phyloP scores from a whole-genome alignment of 2,797 vertebrate species.

The Syndactyla subalaris region DNA sequence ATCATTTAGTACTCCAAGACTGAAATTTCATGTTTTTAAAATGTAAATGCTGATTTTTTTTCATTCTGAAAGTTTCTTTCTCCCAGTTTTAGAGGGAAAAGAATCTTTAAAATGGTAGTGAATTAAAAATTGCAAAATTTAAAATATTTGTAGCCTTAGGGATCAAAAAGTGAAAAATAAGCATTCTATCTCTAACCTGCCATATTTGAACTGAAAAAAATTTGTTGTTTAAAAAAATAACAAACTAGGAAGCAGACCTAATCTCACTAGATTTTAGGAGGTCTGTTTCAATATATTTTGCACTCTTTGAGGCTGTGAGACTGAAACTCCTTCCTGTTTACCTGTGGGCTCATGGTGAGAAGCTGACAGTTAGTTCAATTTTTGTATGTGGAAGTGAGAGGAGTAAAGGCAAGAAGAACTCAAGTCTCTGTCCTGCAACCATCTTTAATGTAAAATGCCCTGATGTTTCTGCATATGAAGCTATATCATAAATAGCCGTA shows the following conservation, averaged over 20 bases:
- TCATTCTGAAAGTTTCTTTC: background rate
- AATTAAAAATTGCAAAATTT: background rate
- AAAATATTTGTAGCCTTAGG: background rate
- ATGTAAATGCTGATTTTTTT: background rate
- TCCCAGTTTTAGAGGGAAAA: background rate
- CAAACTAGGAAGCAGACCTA: background rate
- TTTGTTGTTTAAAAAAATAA: background rate
- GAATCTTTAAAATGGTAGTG: background rate
- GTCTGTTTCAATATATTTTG: background rate
- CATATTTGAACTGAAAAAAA: background rate
- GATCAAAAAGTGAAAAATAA: background rate
- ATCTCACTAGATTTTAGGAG: background rate
- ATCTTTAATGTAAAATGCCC: background rate
- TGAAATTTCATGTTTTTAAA: background rate
- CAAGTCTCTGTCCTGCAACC: background rate
- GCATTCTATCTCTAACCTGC: background rate
- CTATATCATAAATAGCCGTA: background rate
- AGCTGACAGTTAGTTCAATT: constrained; percentile 38
- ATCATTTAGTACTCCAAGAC: background rate
- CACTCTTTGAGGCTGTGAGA: background rate
- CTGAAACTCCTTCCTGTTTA: constrained; percentile 63
- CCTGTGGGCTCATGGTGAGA: constrained; percentile 6
- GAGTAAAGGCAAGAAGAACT: background rate
- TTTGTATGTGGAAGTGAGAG: constrained; percentile 42
- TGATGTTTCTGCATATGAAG: background rate